Evolutionary conservation across 2,888 invertebrate species (phyloP), one percentile per base, ranked within the genome.

Genomic region (Nephrocerus scutellatus): DNA sequence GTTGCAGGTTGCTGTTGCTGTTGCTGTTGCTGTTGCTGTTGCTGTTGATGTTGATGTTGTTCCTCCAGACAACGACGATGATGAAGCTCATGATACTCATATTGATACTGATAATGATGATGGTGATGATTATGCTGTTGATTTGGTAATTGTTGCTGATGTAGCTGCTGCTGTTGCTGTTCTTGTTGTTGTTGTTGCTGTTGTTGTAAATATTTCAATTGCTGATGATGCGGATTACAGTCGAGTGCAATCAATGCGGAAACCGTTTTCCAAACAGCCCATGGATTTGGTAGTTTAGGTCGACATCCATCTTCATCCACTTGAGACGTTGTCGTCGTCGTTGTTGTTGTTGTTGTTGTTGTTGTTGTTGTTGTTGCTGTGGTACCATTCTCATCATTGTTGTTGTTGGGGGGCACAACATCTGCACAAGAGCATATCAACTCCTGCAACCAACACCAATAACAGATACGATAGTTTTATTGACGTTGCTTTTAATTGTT

Each of bases 401-500:
- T 57, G 34, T 51, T 43, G 50, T 56, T 57, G 55, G 55, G 48
- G 44, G 60, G 62, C 67, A 70, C 68, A 75, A 71, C 63, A 76
- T 77, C 77, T 62, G 72, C 74, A 68, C 76, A 71, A 71, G 73
- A 72, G 71, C 78, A 77, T 70, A 78, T 70, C 70, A 70, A 72
- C 72, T 76, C 77, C 77, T 78, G 78, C 76, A 78, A 78, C 70
- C 70, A 68, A 68, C 67, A 70, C 77, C 70, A 70, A 69, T 76
- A 65, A 66, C 65, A 64, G 63, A 61, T 59, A 49, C 49, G 43
- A 49, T 49, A 38, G n/a, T n/a, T n/a, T n/a, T n/a, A n/a, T n/a
- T n/a, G n/a, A n/a, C n/a, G n/a, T n/a, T n/a, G n/a, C n/a, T n/a
- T n/a, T n/a, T n/a, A n/a, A n/a, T n/a, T n/a, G n/a, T n/a, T n/a